Evolutionary conservation across 2,797 vertebrate genomes (phyloP), one percentile per base, ranked within the genome.

Genomic region (Austrolebias charrua): DNA sequence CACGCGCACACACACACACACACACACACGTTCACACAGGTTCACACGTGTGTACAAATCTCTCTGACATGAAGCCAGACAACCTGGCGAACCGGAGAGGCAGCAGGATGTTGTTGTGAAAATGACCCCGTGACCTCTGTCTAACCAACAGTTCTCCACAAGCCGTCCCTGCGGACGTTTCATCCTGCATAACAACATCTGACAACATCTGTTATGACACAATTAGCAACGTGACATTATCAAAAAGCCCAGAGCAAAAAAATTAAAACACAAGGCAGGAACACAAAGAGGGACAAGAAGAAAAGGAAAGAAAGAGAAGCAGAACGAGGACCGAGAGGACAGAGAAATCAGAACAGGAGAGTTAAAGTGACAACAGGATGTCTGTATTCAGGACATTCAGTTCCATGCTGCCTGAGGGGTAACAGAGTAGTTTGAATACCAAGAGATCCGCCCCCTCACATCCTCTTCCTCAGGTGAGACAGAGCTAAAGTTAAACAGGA

Each of bases 391-490:
- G 73, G 65, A 59, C 44, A 35, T 11, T 28, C 33, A 47, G 6
- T 7, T 9, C 13, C 47, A 28, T 46, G 29, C 20, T 33, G 66
- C 77, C 79, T 79, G 62, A 11, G 59, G 78, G 83, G 68, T 48
- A 76, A 61, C 49, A 24, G 24, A 35, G 38, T 85, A 81, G 69
- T 66, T 35, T 88, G 88, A 89, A 90, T 90, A 89, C 75, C 76
- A 87, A 90, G 64, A 75, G 60, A 87, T 85, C 79, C 76, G 84
- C 66, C 55, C 74, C 69, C 76, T 70, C 76, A 64, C 76, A 73
- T 63, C 61, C 67, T 15, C 71, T 77, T 64, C 62, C 66, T 14
- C 0, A 53, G 62, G 71, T 50, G 29, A 51, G 14, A 29, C 5
- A n/a, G 40, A 33, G 55, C 38, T 0, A 42, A 54, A 40, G 75